These are phyloP conservation scores for Ptychoptera albimana DNA, from an alignment of 2,888 invertebrate genomes.

Conservation along the genomic window DNA sequence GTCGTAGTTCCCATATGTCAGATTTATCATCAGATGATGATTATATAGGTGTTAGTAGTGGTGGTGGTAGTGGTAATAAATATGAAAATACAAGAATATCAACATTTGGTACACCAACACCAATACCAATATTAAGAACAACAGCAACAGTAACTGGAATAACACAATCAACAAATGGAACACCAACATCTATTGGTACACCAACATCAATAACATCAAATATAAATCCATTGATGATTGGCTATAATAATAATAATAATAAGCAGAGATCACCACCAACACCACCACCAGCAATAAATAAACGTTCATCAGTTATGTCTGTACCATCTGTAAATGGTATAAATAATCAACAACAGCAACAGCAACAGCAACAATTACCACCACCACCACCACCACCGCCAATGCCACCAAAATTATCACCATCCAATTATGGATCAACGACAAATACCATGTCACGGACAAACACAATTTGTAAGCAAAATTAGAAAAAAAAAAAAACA, in stretches of 20 bases:
- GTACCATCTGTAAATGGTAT: not conserved
- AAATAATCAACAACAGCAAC: not conserved
- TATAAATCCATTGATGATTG: not conserved
- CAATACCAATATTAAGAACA: not conserved
- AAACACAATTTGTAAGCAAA: slow-evolving; percentile 4
- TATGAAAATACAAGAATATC: too few relatives aligned
- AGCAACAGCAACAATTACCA: slow-evolving; percentile 5
- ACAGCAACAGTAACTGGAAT: not conserved
- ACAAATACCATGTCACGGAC: slow-evolving; percentile 1
- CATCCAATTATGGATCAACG: not conserved
- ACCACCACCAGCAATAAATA: slow-evolving; percentile 9
- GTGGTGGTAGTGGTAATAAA: too few relatives aligned
- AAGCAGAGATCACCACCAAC: slow-evolving; percentile 6
- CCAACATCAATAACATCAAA: slow-evolving; percentile 7
- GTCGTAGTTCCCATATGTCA: too few relatives aligned
- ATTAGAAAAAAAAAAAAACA: not conserved
- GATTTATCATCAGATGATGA: too few relatives aligned
- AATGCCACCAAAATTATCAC: slow-evolving; percentile 1
- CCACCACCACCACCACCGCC: slow-evolving; percentile 7
- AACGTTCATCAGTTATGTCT: not conserved
- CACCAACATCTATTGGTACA: slow-evolving; percentile 3
- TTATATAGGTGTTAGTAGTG: too few relatives aligned
- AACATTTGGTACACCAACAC: too few relatives aligned
- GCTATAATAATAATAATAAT: not conserved
- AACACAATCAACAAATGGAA: not conserved